Conservation (phyloP, 23 tunicate species). For the Trididemnum nubilum region DNA sequence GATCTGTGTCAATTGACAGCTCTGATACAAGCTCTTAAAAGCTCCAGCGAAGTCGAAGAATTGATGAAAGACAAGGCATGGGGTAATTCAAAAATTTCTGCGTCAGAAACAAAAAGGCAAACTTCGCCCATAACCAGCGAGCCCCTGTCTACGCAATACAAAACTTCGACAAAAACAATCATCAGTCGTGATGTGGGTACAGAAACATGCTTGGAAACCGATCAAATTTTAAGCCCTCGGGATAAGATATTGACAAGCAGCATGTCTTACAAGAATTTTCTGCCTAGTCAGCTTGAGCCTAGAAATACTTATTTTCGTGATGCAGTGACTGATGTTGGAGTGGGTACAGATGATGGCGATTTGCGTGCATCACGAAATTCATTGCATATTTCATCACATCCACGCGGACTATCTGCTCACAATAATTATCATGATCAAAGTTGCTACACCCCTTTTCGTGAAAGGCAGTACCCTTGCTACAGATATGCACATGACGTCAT, state of each 20-base stretch:
- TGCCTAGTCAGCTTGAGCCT: neutral
- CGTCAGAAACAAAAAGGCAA: neutral
- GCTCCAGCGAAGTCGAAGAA: conserved; percentile 25
- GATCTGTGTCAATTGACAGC: conserved; percentile 75
- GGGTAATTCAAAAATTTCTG: neutral
- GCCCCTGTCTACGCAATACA: neutral
- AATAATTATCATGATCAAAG: neutral
- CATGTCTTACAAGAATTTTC: neutral
- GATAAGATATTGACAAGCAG: conserved; percentile 16
- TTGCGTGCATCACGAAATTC: neutral
- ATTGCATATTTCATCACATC: neutral
- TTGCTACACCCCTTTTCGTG: neutral
- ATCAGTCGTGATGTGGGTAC: conserved; percentile 31
- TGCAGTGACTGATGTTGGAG: neutral
- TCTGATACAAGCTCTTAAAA: conserved; percentile 77
- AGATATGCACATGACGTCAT: neutral
- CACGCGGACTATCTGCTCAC: neutral
- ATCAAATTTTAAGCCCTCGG: conserved; percentile 6
- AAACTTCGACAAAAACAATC: neutral
- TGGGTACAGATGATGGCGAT: neutral
- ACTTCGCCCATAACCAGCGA: neutral
- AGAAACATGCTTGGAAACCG: conserved; percentile 26
- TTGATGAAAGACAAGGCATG: neutral
- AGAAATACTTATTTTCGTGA: neutral
- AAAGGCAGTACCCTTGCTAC: neutral